A percentile compares a stretch with the other conserved stretches of the same genome.
Conservation (phyloP, 2,797 vertebrate genomes). For the Acestrorhynchus altus region DNA sequence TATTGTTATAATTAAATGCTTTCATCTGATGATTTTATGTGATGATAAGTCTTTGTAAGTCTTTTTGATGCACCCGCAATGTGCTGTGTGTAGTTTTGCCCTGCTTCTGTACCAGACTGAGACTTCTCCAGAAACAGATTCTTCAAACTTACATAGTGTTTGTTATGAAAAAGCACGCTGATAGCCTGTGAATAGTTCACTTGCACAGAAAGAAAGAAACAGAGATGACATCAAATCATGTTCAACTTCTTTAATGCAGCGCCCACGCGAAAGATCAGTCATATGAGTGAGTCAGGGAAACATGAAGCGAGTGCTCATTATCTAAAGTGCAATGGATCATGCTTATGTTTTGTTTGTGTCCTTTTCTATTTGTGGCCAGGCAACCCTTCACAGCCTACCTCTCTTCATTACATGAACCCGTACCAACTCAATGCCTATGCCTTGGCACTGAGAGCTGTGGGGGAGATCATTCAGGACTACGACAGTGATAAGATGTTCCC, state of each 20-base stretch:
- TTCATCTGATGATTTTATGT: constrained; percentile 30
- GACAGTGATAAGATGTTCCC: constrained; percentile 99
- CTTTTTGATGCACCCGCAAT: constrained; percentile 11
- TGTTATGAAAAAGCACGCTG: neutral
- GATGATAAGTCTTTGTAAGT: constrained; percentile 23
- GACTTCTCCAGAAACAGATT: constrained; percentile 81
- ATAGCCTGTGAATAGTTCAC: neutral
- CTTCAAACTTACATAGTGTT: constrained; percentile 61
- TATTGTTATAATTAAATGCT: constrained; percentile 34
- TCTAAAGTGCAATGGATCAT: neutral
- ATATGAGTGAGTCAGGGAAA: neutral
- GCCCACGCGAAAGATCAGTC: neutral
- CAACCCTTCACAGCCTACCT: constrained; percentile 95
- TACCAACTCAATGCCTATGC: constrained; percentile 97
- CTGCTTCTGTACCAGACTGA: constrained; percentile 2
- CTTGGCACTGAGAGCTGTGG: constrained; percentile 94
- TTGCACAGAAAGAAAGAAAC: neutral
- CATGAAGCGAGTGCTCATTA: constrained; percentile 4
- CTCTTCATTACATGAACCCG: constrained; percentile 97
- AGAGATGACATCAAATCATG: neutral
- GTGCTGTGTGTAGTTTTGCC: neutral
- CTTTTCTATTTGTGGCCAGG: constrained; percentile 72
- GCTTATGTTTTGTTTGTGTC: constrained; percentile 9
- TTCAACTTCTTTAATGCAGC: constrained; percentile 2
- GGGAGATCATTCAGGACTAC: constrained; percentile 98